Percentiles rank a stretch among this genome's conserved stretches.
phyloP scores from a whole-genome alignment of 2,888 invertebrate genomes.

The Kryphioiulus occultus region DNA sequence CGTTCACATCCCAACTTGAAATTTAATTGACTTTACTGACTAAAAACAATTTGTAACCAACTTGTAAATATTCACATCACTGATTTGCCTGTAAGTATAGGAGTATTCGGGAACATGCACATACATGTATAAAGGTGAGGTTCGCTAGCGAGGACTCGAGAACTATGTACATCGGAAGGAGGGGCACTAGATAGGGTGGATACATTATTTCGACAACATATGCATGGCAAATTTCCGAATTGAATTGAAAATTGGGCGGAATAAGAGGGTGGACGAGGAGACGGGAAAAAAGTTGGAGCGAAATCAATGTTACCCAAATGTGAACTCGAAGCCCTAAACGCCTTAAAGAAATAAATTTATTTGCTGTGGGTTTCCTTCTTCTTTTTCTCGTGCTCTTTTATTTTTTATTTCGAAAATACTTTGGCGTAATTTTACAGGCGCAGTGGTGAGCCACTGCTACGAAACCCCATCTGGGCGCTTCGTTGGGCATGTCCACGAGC shows the following conservation, averaged over 20 bases:
- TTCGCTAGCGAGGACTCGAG: background rate
- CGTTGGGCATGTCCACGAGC: constrained; percentile 55
- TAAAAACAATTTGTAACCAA: constrained; percentile 39
- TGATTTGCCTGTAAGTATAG: background rate
- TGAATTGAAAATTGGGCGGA: constrained; percentile 1
- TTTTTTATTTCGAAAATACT: constrained; percentile 51
- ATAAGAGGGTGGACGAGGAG: constrained; percentile 32
- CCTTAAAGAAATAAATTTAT: constrained; percentile 1
- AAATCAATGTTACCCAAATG: constrained; percentile 36
- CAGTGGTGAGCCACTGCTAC: constrained; percentile 58
- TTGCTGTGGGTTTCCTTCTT: constrained; percentile 15
- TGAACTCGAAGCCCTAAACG: constrained; percentile 21
- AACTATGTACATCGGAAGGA: constrained; percentile 35
- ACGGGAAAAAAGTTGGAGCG: constrained; percentile 9
- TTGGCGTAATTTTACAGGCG: constrained; percentile 58
- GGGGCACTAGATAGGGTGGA: background rate
- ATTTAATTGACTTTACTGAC: constrained; percentile 40
- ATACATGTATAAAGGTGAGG: background rate
- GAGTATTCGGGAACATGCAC: constrained; percentile 15
- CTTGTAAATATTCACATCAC: constrained; percentile 30
- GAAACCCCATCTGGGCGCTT: constrained; percentile 57
- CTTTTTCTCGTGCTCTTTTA: background rate
- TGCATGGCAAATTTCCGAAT: constrained; percentile 22
- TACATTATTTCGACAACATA: constrained; percentile 16
- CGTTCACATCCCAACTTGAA: constrained; percentile 39